Percentiles rank a stretch among this genome's conserved stretches.
phyloP scores from a whole-genome alignment of 1,140 invertebrate species.

The Bombus breviceps region DNA sequence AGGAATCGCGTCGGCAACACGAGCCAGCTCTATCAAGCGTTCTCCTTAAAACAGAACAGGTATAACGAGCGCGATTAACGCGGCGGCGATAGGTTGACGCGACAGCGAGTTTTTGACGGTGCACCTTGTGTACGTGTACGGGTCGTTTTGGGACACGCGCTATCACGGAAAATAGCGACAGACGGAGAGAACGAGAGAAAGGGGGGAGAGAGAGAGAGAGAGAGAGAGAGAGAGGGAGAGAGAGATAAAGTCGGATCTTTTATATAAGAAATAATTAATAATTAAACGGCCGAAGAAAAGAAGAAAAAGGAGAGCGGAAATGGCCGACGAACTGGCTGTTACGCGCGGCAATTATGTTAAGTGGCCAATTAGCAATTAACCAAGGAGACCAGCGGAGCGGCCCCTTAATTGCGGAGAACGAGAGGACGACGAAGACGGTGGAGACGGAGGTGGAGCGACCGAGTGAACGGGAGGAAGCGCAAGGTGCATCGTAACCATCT shows the following conservation, averaged over 20 bases:
- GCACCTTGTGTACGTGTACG: too few species aligned
- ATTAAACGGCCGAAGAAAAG: constrained; percentile 46
- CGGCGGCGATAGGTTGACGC: not conserved
- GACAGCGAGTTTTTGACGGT: not conserved
- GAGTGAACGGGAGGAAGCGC: constrained; percentile 55
- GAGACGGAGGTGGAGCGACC: constrained; percentile 36
- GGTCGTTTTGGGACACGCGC: too few species aligned
- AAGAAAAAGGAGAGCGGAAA: constrained; percentile 72
- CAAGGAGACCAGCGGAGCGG: constrained; percentile 69
- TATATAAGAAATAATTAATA: constrained; percentile 53
- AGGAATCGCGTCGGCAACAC: not conserved
- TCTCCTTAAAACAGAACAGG: not conserved
- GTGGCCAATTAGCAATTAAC: constrained; percentile 79
- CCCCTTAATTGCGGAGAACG: constrained; percentile 66
- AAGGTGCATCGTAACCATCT: constrained; percentile 58
- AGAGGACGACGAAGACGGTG: constrained; percentile 22
- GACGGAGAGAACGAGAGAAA: too few species aligned
- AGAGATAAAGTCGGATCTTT: not conserved
- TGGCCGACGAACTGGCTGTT: constrained; percentile 70
- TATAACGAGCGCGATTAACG: not conserved
- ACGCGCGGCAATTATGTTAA: constrained; percentile 77
- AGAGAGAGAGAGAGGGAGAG: not conserved
- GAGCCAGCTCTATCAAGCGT: not conserved
- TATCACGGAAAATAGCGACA: too few species aligned
- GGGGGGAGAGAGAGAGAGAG: constrained; percentile 23